Conservation (phyloP, 2,888 invertebrate species). For the Hydraecia micacea region DNA sequence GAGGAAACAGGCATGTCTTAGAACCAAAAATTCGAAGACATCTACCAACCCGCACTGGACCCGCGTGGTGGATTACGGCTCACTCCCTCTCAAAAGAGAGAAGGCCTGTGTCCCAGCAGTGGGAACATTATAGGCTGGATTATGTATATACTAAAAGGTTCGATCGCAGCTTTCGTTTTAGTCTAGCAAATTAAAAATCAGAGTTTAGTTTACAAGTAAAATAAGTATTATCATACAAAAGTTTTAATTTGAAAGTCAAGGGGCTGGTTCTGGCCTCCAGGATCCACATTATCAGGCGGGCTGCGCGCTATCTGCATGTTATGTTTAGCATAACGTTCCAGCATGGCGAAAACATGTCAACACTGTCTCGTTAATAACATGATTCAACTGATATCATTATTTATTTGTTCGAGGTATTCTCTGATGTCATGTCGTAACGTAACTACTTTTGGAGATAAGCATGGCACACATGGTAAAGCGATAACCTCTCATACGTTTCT, state of each 20-base stretch:
- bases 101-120: too few relatives aligned
- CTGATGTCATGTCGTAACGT: slow-evolving; percentile 66
- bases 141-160: too few relatives aligned
- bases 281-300: slow-evolving; percentile 20
- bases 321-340: slow-evolving; percentile 35
- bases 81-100: too few relatives aligned
- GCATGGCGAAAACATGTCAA: slow-evolving; percentile 62
- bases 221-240: slow-evolving; percentile 15
- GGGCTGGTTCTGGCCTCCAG: slow-evolving; percentile 12
- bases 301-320: slow-evolving; percentile 42
- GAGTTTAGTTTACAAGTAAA: neutral
- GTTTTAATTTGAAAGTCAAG: slow-evolving; percentile 42
- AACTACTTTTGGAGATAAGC: slow-evolving; percentile 70
- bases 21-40: too few relatives aligned
- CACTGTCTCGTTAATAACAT: slow-evolving; percentile 58
- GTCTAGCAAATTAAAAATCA: too few relatives aligned
- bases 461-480: slow-evolving; percentile 69
- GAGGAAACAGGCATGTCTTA: too few relatives aligned
- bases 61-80: too few relatives aligned
- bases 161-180: too few relatives aligned
- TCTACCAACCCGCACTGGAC: too few relatives aligned
- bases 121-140: too few relatives aligned
- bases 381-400: slow-evolving; percentile 68
- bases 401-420: slow-evolving; percentile 64
- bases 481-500: slow-evolving; percentile 69